Base-by-base conservation (phyloP, 1,140 invertebrate species). In the Rhysida immarginata region DNA sequence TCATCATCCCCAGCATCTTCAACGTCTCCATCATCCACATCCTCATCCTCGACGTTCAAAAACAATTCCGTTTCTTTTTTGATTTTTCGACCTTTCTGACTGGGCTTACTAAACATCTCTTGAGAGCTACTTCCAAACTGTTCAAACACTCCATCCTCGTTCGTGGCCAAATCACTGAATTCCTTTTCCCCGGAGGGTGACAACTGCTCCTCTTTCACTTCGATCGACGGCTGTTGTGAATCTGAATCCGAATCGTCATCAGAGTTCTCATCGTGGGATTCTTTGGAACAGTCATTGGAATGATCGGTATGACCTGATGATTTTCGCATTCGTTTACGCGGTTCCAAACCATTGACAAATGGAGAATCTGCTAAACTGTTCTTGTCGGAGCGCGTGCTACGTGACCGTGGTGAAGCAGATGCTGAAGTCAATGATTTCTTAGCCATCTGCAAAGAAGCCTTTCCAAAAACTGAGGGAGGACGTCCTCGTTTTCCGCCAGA, bases 121-220 rank as follows among this genome's bases (percentile, higher is more conserved):
- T n/a, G n/a, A n/a, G n/a, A n/a, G n/a, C 68, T 65, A 59, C 73
- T 71, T 48, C 76, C 55, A 35, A 43, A 41, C 5, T 60, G 43
- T 16, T 55, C 59, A 21, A 54, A 57, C 11, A 54, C 48, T n/a
- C n/a, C n/a, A n/a, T n/a, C n/a, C n/a, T n/a, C n/a, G n/a, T n/a
- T n/a, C n/a, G n/a, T n/a, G n/a, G n/a, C n/a, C n/a, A n/a, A n/a
- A n/a, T n/a, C n/a, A n/a, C n/a, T n/a, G n/a, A n/a, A n/a, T n/a
- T n/a, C n/a, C n/a, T n/a, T n/a, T n/a, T n/a, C n/a, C n/a, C n/a
- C n/a, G n/a, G n/a, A n/a, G n/a, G n/a, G n/a, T n/a, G n/a, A n/a
- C n/a, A n/a, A n/a, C n/a, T n/a, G n/a, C n/a, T n/a, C n/a, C n/a
- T n/a, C n/a, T n/a, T n/a, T n/a, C n/a, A n/a, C n/a, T n/a, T n/a